phyloP scores from a whole-genome alignment of 2,113 vertebrate genomes.

The Tapirus terrestris region DNA sequence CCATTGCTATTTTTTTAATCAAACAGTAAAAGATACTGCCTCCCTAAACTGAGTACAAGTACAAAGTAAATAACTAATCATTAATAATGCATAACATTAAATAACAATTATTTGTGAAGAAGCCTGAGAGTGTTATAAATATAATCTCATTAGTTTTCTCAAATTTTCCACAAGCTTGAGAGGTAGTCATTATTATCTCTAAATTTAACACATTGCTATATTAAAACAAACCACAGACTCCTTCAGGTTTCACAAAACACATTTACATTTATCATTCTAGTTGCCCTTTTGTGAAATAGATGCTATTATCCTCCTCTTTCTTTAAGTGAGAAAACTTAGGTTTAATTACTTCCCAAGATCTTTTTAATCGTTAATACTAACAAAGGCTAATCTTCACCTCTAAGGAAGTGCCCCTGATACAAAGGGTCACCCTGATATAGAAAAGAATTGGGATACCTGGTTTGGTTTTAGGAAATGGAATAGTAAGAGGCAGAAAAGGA shows the following conservation, averaged over 20 bases:
- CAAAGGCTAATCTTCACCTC: background rate
- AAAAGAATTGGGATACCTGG: background rate
- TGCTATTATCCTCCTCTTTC: background rate
- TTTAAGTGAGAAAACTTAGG: background rate
- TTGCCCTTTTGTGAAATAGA: conserved; percentile 18
- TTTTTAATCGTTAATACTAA: background rate
- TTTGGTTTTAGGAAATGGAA: background rate
- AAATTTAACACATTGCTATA: conserved; percentile 63
- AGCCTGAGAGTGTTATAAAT: conserved; percentile 62
- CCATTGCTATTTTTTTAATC: conserved; percentile 35
- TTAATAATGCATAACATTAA: conserved; percentile 70
- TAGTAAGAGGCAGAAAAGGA: background rate
- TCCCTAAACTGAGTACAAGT: conserved; percentile 45
- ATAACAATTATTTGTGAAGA: conserved; percentile 74
- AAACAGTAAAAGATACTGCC: conserved; percentile 43
- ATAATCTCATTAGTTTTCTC: conserved; percentile 71
- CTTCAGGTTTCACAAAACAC: conserved; percentile 44
- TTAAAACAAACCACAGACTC: conserved; percentile 43
- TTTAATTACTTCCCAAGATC: conserved; percentile 12
- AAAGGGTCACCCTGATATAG: background rate
- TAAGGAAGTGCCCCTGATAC: background rate
- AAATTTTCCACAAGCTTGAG: conserved; percentile 58
- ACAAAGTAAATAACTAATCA: conserved; percentile 57
- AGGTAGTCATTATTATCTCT: conserved; percentile 66
- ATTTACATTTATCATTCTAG: conserved; percentile 46